phyloP scores from a whole-genome alignment of 2,113 vertebrate genomes.

The Cepphus grylle region DNA sequence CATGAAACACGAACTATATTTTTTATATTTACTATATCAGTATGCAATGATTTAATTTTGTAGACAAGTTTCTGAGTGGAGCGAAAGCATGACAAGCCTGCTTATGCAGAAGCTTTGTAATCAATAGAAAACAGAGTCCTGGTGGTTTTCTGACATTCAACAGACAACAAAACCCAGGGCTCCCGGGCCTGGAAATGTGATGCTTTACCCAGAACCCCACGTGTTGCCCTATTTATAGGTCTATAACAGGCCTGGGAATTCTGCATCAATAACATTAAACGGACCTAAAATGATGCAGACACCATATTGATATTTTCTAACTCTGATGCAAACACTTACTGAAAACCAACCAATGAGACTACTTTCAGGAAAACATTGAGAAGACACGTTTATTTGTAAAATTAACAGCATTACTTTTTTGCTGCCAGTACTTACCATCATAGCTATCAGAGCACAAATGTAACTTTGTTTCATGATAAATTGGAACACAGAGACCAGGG shows the following conservation, averaged over 20 bases:
- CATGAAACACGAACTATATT: neutral
- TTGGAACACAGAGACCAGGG: slow-evolving; percentile 87
- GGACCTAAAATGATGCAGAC: neutral
- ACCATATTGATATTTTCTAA: neutral
- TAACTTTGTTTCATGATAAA: slow-evolving; percentile 99
- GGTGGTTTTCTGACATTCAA: neutral
- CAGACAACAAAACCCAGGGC: neutral
- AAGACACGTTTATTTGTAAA: neutral
- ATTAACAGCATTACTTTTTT: neutral
- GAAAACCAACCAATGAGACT: neutral
- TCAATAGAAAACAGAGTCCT: neutral
- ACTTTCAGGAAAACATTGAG: neutral
- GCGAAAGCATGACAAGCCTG: neutral
- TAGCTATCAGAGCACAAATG: slow-evolving; percentile 95
- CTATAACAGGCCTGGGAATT: neutral
- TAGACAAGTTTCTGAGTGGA: neutral
- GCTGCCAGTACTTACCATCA: slow-evolving; percentile 87
- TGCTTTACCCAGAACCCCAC: neutral
- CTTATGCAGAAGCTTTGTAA: neutral
- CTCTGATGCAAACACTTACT: neutral
- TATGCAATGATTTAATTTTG: neutral
- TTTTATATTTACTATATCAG: neutral
- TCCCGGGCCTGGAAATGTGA: neutral
- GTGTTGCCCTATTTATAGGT: neutral
- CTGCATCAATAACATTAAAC: neutral